These are phyloP conservation scores for Darevskia nairensis DNA, from an alignment of 2,797 vertebrate species.

Conservation along the genomic window DNA sequence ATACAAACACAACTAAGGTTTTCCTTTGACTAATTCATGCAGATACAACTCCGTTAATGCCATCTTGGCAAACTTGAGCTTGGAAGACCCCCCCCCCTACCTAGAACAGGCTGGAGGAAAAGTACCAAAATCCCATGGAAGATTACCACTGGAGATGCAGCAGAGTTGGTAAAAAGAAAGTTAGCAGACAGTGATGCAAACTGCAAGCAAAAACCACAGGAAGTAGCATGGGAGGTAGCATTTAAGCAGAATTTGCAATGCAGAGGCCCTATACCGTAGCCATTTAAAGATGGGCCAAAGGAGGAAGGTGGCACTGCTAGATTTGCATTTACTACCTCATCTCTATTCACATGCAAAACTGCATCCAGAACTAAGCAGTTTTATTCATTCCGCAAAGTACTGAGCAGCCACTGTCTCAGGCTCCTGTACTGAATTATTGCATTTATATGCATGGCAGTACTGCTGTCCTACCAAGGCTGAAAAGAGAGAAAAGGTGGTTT, in stretches of 20 bases:
- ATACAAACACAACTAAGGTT: not conserved
- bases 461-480: not conserved
- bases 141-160: not conserved
- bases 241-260: not conserved
- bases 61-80: not conserved
- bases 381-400: not conserved
- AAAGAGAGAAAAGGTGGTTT: not conserved
- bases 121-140: not conserved
- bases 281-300: not conserved
- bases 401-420: not conserved
- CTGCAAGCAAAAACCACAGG: not conserved
- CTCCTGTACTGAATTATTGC: not conserved
- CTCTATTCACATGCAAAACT: not conserved
- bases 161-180: not conserved
- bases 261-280: too few species aligned
- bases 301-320: not conserved
- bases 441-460: not conserved
- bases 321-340: not conserved
- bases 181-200: constrained; percentile 17
- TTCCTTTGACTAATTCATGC: not conserved
- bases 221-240: not conserved
- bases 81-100: not conserved
- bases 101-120: not conserved
- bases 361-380: not conserved
- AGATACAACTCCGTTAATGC: not conserved